Conservation (phyloP, 2,888 invertebrate genomes). For the Oligia fasciuncula region DNA sequence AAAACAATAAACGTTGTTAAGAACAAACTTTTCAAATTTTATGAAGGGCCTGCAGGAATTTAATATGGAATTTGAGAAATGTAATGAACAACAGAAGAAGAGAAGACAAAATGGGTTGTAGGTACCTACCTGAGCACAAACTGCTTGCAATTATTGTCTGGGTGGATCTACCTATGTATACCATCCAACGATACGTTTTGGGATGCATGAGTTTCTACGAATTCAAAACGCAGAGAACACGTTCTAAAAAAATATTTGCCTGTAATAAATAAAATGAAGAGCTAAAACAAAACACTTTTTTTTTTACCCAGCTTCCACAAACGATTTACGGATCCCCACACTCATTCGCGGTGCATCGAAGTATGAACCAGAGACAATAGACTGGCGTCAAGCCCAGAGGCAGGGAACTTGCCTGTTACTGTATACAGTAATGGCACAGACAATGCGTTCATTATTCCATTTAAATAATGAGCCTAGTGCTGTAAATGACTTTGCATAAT, state of each 20-base stretch:
- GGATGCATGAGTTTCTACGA: neutral
- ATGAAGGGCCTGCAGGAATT: slow-evolving; percentile 37
- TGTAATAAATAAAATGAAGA: neutral
- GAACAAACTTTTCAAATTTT: neutral
- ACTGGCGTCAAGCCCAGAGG: slow-evolving; percentile 66
- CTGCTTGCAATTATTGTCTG: neutral
- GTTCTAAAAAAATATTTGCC: neutral
- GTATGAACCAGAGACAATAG: slow-evolving; percentile 71
- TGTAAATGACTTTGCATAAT: slow-evolving; percentile 51
- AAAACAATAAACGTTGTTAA: slow-evolving; percentile 1
- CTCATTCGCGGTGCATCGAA: slow-evolving; percentile 71
- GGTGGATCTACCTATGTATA: no score
- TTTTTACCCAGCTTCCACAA: slow-evolving; percentile 22
- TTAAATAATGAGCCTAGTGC: slow-evolving; percentile 71
- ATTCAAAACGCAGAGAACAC: neutral
- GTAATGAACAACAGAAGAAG: neutral
- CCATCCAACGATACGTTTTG: neutral
- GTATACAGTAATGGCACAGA: slow-evolving; percentile 65
- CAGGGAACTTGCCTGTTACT: slow-evolving; percentile 65
- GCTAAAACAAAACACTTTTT: neutral
- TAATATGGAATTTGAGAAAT: neutral
- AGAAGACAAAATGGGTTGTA: neutral
- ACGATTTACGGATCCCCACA: slow-evolving; percentile 57
- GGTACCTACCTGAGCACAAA: neutral
- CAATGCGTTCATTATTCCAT: slow-evolving; percentile 74